Evolutionary conservation across 2,888 invertebrate species (phyloP).

Genomic region (Leptopilina myrica): DNA sequence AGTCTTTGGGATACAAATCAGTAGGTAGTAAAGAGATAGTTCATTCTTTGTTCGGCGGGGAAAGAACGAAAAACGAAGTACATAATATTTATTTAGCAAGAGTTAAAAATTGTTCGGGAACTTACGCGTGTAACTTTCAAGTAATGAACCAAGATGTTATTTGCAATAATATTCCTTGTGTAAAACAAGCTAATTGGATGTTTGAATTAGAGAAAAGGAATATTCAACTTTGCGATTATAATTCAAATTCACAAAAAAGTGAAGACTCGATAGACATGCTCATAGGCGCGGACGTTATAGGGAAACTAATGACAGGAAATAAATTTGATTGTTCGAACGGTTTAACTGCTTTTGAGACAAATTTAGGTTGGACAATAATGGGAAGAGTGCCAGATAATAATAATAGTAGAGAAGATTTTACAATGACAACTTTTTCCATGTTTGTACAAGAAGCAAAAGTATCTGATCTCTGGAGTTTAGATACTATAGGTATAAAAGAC

Average conservation of each 20-base stretch:
- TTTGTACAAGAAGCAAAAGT: constrained; percentile 44
- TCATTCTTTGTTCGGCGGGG: constrained; percentile 48
- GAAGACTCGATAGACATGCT: constrained; percentile 55
- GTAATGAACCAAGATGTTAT: constrained; percentile 53
- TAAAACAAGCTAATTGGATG: constrained; percentile 50
- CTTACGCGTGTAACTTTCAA: constrained; percentile 56
- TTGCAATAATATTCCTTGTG: constrained; percentile 49
- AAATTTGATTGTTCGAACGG: constrained; percentile 56
- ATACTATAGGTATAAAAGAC: constrained; percentile 65
- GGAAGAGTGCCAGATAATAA: constrained; percentile 51
- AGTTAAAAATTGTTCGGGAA: constrained; percentile 48
- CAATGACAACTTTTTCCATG: constrained; percentile 44
- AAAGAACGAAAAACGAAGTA: constrained; percentile 42
- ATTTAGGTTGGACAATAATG: constrained; percentile 63
- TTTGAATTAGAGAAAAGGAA: constrained; percentile 46
- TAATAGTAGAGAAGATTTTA: constrained; percentile 43
- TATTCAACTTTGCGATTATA: constrained; percentile 46
- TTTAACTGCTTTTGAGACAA: constrained; percentile 60
- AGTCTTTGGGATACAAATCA: constrained; percentile 51
- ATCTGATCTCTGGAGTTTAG: constrained; percentile 64
- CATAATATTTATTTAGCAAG: constrained; percentile 52
- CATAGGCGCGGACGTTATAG: constrained; percentile 60
- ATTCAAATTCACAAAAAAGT: not conserved
- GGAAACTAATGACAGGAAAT: constrained; percentile 58
- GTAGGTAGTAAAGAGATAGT: constrained; percentile 46